These are phyloP conservation scores for Rhea pennata DNA, from an alignment of 2,113 vertebrate genomes.

Conservation along the genomic window DNA sequence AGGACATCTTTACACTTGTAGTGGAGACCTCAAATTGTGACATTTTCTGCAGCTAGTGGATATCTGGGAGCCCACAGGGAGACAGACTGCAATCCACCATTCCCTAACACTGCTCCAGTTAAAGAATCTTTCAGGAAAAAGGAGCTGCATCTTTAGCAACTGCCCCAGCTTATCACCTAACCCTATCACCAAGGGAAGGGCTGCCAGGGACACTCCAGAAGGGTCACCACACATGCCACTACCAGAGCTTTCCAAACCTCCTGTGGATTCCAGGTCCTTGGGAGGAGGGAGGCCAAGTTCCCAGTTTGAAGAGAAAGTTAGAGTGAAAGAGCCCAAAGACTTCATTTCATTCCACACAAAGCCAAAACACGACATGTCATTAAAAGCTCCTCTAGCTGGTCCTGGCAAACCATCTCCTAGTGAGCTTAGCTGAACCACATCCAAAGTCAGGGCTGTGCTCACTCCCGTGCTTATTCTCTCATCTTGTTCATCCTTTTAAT, in stretches of 20 bases:
- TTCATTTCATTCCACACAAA: background rate
- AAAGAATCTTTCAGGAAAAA: background rate
- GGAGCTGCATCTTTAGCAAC: background rate
- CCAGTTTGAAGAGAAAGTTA: background rate
- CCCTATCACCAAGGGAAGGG: background rate
- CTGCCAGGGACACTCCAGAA: background rate
- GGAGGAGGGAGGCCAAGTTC: background rate
- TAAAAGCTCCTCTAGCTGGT: background rate
- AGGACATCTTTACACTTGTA: background rate
- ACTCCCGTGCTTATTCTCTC: background rate
- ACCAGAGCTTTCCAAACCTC: background rate
- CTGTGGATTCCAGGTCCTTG: background rate
- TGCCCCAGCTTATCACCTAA: background rate
- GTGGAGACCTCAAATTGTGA: background rate
- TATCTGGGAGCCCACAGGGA: background rate
- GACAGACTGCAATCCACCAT: background rate
- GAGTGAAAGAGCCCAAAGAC: background rate
- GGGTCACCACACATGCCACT: background rate
- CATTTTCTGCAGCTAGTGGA: constrained; percentile 3
- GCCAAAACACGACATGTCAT: background rate
- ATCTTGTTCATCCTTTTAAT: background rate
- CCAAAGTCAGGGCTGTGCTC: background rate
- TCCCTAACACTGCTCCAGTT: background rate
- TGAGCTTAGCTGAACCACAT: background rate
- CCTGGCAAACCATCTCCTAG: background rate